Base-by-base conservation (phyloP, 2,797 vertebrate species). In the Clarias platycephalus region DNA sequence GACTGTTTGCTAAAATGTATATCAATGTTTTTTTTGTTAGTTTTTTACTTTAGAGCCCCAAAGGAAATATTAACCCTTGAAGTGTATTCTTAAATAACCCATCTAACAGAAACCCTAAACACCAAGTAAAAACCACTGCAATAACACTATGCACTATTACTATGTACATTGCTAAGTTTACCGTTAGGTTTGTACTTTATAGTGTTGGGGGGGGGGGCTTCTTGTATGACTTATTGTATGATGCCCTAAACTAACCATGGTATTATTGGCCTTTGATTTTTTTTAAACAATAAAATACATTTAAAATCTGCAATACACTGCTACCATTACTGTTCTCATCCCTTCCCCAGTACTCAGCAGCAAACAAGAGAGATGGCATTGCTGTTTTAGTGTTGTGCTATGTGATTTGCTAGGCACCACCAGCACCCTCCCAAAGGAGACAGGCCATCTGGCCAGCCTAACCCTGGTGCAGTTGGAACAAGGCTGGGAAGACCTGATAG, bases 381-480 rank as follows among this genome's bases (percentile, higher is more conserved):
- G 49, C 31, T 31, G 68, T 31, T 80, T 83, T 53, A 74, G 66
- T 37, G 76, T 74, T 20, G 13, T 20, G 80, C 28, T 57, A 67
- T 80, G 60, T 80, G 76, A 86, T 83, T 71, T 83, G 81, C 60
- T 78, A 57, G 67, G 28, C 85, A 79, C 40, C 67, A 80, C 60
- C 81, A 66, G 80, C 81, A 75, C 76, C 60, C 75, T 67, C 78
- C 84, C 62, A 40, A 75, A 31, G 40, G 84, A 89, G 81, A 87
- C 82, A 66, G 89, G 89, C 94, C 94, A 95, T 95, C 94, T 95
- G 95, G 91, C 93, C 92, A 90, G 89, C 88, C 87, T 89, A 92
- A 92, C 89, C 89, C 83, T 85, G 89, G 84, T 86, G 84, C 63
- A 83, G 82, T 64, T 82, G 84, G 63, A 86, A 87, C 83, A 84